Evolutionary conservation across 1,140 invertebrate genomes (phyloP).

Genomic region (Gryllus bimaculatus): DNA sequence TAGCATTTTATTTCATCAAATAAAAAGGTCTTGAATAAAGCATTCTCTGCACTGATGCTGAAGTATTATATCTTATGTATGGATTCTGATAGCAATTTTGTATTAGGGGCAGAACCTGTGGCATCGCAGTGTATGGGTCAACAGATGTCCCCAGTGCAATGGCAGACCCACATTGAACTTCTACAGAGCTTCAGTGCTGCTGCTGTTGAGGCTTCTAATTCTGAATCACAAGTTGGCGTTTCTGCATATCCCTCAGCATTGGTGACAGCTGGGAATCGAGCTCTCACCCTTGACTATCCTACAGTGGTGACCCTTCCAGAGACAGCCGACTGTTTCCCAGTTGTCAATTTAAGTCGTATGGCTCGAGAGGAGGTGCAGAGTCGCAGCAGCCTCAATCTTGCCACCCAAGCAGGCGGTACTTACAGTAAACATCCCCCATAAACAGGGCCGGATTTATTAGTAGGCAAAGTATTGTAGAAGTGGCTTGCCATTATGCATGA

Average conservation of each 20-base stretch:
- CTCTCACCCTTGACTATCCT: conserved; percentile 1
- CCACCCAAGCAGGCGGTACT: neutral
- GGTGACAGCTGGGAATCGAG: neutral
- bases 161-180: conserved; percentile 34
- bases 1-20: too few relatives aligned
- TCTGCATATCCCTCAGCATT: conserved; percentile 11
- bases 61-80: too few relatives aligned
- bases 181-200: conserved; percentile 33
- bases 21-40: too few relatives aligned
- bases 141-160: conserved; percentile 29
- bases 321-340: neutral
- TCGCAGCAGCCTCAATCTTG: neutral
- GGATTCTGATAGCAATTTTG: neutral
- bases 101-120: neutral
- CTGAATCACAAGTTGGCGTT: conserved; percentile 10
- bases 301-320: neutral
- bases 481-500: too few relatives aligned
- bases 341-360: neutral
- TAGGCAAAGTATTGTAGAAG: neutral
- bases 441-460: neutral
- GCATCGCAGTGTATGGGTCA: neutral
- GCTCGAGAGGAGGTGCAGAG: neutral
- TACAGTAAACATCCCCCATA: neutral
- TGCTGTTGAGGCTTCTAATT: conserved; percentile 24
- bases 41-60: too few relatives aligned